Conservation (phyloP, 2,888 invertebrate species). For the Periphyllus acericola region DNA sequence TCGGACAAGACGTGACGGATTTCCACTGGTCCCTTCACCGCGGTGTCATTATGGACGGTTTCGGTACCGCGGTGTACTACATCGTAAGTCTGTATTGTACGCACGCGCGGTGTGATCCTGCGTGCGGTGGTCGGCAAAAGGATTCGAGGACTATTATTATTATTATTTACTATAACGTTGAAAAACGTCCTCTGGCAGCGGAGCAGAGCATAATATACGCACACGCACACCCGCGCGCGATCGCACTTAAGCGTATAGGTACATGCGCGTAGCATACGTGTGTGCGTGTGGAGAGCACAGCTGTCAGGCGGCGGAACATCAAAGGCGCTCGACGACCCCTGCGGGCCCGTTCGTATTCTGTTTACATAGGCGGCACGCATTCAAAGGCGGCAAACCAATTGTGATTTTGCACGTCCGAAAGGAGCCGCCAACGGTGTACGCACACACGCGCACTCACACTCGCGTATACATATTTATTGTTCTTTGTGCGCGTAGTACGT, state of each 20-base stretch:
- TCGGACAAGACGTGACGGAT: no score
- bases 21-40: no score
- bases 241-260: background rate
- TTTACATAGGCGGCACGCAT: conserved; percentile 60
- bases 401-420: conserved; percentile 61
- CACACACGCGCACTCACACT: background rate
- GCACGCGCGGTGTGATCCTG: background rate
- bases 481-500: conserved; percentile 23
- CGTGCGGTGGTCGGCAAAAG: background rate
- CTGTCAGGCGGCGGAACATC: conserved; percentile 60
- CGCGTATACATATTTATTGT: conserved; percentile 45
- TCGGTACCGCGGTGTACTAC: no score
- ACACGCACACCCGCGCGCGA: background rate
- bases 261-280: conserved; percentile 15
- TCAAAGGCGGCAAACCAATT: conserved; percentile 60
- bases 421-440: conserved; percentile 42
- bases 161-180: background rate
- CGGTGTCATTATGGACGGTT: no score
- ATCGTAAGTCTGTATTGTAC: background rate
- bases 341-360: conserved; percentile 54
- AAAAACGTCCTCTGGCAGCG: background rate
- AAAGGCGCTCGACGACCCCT: conserved; percentile 47
- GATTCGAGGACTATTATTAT: background rate
- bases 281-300: conserved; percentile 50
- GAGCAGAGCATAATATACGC: background rate